A percentile compares a stretch with the other conserved stretches of the same genome.
These are phyloP conservation scores for Listronotus oregonensis DNA, from an alignment of 1,140 invertebrate species.

Conservation along the genomic window DNA sequence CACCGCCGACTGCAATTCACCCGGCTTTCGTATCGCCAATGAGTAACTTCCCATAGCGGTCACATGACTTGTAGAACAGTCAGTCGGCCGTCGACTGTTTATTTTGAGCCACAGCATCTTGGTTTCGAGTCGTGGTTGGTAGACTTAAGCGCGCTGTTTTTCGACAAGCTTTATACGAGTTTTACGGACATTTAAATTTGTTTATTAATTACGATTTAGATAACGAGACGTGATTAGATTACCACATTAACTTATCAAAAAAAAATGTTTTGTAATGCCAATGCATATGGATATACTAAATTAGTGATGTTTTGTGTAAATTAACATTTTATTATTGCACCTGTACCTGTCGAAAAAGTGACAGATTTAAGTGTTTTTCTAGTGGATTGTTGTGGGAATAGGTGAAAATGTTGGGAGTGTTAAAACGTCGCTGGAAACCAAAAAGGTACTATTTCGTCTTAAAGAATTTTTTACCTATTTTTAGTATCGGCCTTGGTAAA, in stretches of 20 bases:
- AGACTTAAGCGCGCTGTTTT: conserved; percentile 17
- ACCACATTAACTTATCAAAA: conserved; percentile 7
- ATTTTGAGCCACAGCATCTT: conserved; percentile 45
- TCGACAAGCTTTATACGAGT: neutral
- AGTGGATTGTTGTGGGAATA: conserved; percentile 39
- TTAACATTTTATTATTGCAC: conserved; percentile 22
- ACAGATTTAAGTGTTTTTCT: conserved; percentile 46
- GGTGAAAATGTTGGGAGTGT: conserved; percentile 49
- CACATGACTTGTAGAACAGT: conserved; percentile 36
- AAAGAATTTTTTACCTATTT: conserved; percentile 19
- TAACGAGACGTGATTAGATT: conserved; percentile 11
- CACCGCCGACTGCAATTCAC: conserved; percentile 23
- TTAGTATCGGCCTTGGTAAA: conserved; percentile 32
- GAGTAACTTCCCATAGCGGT: conserved; percentile 1
- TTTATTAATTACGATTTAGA: neutral
- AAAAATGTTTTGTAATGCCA: conserved; percentile 6
- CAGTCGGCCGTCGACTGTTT: conserved; percentile 38
- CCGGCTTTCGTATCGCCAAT: conserved; percentile 22
- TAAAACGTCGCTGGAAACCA: conserved; percentile 53
- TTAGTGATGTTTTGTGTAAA: conserved; percentile 11
- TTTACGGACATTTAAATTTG: conserved; percentile 9
- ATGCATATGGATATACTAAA: conserved; percentile 3
- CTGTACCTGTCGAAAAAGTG: neutral
- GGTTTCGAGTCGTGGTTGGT: conserved; percentile 27
- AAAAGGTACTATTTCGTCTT: conserved; percentile 45